Evolutionary conservation across 2,888 invertebrate genomes (phyloP), one percentile per base, ranked within the genome.

Genomic region (Macrosiphum euphorbiae): DNA sequence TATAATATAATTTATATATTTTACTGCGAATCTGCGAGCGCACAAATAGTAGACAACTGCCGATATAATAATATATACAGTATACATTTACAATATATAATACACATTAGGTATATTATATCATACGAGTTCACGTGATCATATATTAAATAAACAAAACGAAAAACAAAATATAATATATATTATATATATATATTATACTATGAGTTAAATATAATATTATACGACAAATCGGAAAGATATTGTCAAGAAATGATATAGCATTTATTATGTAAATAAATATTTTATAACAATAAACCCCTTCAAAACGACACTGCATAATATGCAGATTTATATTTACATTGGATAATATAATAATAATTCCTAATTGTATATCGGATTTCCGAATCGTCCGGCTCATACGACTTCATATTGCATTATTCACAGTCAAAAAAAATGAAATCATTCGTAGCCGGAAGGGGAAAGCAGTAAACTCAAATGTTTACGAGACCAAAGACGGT

Each of bases 391-490:
- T 50, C 67, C 92, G 10, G 92, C 67, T 78, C 41, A 10, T 55
- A 90, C 86, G 13, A 67, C 52, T 92, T 67, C 50, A 88, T 35
- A 88, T 35, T 78, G 35, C 50, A 87, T 35, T 67, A 67, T 67
- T 11, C 47, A 61, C 50, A 50, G 35, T 67, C 52, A 44, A 92
- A 52, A 24, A 87, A 67, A 55, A 35, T 67, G 44, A 91, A 52
- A 84, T 41, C 20, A 52, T 24, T 90, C 26, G 28, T 50, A 50
- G 52, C 88, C 67, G 67, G 88, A 88, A 92, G 20, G 41, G 41
- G 44, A 92, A 88, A 92, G 61, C 67, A 67, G 52, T 88, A 92
- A 88, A 78, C 88, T 26, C 67, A 52, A 92, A 92, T 92, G 88
- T 88, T 92, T 88, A 92, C 87, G 67, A 88, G 87, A 92, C 50